Base-by-base conservation (phyloP, 1,140 invertebrate genomes). In the Drosophila sucinea region DNA sequence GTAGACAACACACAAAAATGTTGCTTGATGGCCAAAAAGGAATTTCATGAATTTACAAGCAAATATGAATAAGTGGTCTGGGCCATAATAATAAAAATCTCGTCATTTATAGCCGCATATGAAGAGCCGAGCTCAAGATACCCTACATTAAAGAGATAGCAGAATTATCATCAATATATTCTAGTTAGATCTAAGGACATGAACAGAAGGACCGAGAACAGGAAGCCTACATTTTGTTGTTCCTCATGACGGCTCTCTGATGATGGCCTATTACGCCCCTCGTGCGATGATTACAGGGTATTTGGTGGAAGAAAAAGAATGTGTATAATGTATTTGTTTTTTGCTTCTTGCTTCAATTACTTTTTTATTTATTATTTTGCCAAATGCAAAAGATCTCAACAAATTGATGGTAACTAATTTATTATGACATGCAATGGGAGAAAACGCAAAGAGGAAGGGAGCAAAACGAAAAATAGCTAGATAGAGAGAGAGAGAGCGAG, bases 31-130 rank as follows among this genome's bases (percentile, higher is more conserved):
- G 40, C 41, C 27, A 33, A 74, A 67, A 75, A 44, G 56, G 73
- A 75, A 75, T 75, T 67, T 55, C 40, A 75, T 67, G 71, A 75
- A 75, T 75, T 40, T 63, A 40, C 41, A 67, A 30, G 33, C 38
- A 67, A 56, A 75, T 68, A 56, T 32, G 23, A 51, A 27, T 51
- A 51, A 51, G 44, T 51, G 25, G 44, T 51, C 44, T 51, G 44
- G 6, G 44, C 44, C 44, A 51, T 51, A 27, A 51, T 51, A 51
- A 51, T 27, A 51, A 27, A 27, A 51, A 51, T 51, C 44, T 25
- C 44, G 44, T 27, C 44, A 51, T 7, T 23, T 27, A 27, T 27
- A 51, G 6, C 44, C 17, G 25, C 6, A 47, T 5, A 23, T 7
- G 44, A 2, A 47, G 44, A 47, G 17, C 23, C 44, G 44, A 25